Base-by-base conservation (phyloP, 2,113 vertebrate genomes). In the Ceratotherium simum region DNA sequence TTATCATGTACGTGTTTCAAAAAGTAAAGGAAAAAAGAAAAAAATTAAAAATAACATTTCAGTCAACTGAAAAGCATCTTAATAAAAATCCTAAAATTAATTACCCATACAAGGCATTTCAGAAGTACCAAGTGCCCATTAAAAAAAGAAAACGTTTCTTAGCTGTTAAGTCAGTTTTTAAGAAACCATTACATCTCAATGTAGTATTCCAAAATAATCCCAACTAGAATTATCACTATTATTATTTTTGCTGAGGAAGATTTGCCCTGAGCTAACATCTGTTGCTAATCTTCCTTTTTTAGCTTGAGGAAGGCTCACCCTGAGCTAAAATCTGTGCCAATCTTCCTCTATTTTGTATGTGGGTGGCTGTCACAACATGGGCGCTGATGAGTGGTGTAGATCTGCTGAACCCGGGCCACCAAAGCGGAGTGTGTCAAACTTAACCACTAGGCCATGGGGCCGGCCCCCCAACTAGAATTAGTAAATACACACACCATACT, bases 1-100 rank as follows among this genome's bases (percentile, higher is more conserved):
- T 70, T 88, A 87, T 10, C 62, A 92, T 4, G 31, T 42, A 87
- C 20, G 70, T 51, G 12, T 48, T 93, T 90, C 46, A 87, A 87
- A 85, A 72, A 80, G 56, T 46, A 81, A 90, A 72, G 67, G 18
- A 17, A 87, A 82, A 84, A 72, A 78, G 18, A 17, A 87, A 82
- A 84, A 69, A 65, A 56, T 46, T 46, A 56, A 84, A 90, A 81
- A 72, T 51, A 84, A 56, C 20, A 79, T 85, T 73, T 70, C 51
- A 79, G 70, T 78, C 11, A 96, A 70, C 29, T 56, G 65, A 56
- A 64, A 87, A 79, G 46, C 29, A 64, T 56, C 42, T 46, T 39
- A 87, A 42, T 87, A 79, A 69, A 93, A 86, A 79, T 46, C 17
- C 48, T 87, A 79, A 60, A 79, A 93, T n/a, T 31, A 73, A 73